Evolutionary conservation across 1,140 invertebrate species (phyloP), one percentile per base, ranked within the genome.

Genomic region (Drosophila littoralis): DNA sequence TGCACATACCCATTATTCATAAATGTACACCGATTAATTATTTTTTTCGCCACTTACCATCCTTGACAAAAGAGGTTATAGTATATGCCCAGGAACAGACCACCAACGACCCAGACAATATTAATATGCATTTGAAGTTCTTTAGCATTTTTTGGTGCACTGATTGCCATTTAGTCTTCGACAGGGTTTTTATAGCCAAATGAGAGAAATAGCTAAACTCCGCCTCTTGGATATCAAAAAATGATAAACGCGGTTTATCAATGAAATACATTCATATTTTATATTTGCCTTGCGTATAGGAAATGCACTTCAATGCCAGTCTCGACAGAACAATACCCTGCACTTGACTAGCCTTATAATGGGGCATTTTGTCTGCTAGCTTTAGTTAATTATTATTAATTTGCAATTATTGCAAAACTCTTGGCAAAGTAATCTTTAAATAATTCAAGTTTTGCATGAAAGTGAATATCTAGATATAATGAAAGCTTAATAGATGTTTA

Each of bases 401-500:
- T 40, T 38, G 52, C 1, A 40, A 38, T 40, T 22, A 17, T 55
- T 12, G 15, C 8, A 38, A 55, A 40, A 38, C 5, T 38, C 15
- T 22, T 40, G 35, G 15, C 10, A 50, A 50, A 50, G 12, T 55
- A 28, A 28, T 36, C 35, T 7, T 12, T 22, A 13, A 32, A 33
- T 8, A 13, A 12, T 12, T 12, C 7, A 33, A 32, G 48, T 1
- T 32, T n/a, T 50, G 48, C 48, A 32, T 32, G 13, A n/a, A 32
- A 50, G n/a, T n/a, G 28, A 50, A 50, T 63, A 40, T 71, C 42
- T 64, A 50, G 32, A 57, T 28, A 54, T 22, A 45, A 65, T 65
- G 51, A 50, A 38, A 67, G 63, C 38, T 48, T 45, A 66, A 66
- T 72, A 45, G 40, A 28, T 48, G 36, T 54, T 65, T 65, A 42